Base-by-base conservation (phyloP, 2,113 vertebrate genomes). In the Seriola quinqueradiata region DNA sequence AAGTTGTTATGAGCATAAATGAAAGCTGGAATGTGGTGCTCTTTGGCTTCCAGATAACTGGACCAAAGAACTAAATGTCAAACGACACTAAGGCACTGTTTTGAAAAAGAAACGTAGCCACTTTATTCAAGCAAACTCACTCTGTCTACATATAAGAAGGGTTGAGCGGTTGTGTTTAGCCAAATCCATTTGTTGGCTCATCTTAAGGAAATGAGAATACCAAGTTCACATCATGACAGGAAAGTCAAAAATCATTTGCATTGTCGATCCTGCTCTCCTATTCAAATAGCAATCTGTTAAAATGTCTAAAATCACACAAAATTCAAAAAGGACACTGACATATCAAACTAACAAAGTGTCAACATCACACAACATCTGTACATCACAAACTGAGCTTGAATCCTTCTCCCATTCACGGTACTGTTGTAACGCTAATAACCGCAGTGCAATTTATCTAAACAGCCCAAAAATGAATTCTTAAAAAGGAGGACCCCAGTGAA, bases 91-190 rank as follows among this genome's bases (percentile, higher is more conserved):
- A 70, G 32, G 66, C 69, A 81, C 48, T 9, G 21, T 36, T 54
- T 54, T 32, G 10, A 32, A 64, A 12, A 32, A 36, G 16, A 77
- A 61, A 77, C 60, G 8, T 10, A 36, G 2, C 17, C 2, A 32
- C 58, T 85, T 80, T 79, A 86, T 79, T 81, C 8, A 59, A 12
- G 60, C 0, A 50, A 23, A 44, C 21, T 0, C 46, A 23, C 44
- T 11, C 25, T 19, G 9, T n/a, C 11, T 36, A 58, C 28, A 83
- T 19, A 14, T 4, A 57, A 21, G 2, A 6, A 75, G 21, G 4
- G 19, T 21, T 36, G 38, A 61, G 16, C 11, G 32, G 13, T 23
- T 70, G 8, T 54, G n/a, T 65, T 7, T 28, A 58, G n/a, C 23
- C 44, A 65, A 17, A 14, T 55, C 38, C 38, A 21, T 25, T 2